phyloP scores from a whole-genome alignment of 1,140 invertebrate species.

The Camponotus pennsylvanicus region DNA sequence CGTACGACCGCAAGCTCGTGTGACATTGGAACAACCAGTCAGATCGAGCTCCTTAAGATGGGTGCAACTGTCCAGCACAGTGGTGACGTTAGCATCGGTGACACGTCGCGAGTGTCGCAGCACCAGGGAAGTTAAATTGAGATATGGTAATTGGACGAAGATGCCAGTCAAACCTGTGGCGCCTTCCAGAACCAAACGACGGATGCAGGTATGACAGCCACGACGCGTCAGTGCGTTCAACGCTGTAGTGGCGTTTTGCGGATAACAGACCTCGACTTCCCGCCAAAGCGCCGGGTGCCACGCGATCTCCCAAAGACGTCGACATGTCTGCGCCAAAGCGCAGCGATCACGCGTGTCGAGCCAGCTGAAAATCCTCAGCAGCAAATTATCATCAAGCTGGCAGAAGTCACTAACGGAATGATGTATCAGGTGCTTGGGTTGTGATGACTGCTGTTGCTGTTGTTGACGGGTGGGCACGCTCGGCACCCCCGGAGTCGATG shows the following conservation, averaged over 20 bases:
- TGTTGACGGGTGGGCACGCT: slow-evolving; percentile 68
- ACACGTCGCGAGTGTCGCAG: slow-evolving; percentile 78
- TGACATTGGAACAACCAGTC: slow-evolving; percentile 90
- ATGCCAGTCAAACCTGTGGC: slow-evolving; percentile 92
- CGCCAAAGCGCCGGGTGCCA: slow-evolving; percentile 94
- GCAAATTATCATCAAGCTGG: slow-evolving; percentile 86
- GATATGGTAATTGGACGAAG: slow-evolving; percentile 85
- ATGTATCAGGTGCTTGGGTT: slow-evolving; percentile 61
- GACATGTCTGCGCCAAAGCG: slow-evolving; percentile 92
- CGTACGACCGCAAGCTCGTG: slow-evolving; percentile 88
- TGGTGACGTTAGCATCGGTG: slow-evolving; percentile 76
- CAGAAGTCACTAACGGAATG: slow-evolving; percentile 62
- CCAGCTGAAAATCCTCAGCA: slow-evolving; percentile 90
- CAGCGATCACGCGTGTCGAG: slow-evolving; percentile 93
- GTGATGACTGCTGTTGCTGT: slow-evolving; percentile 65
- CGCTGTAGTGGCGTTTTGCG: slow-evolving; percentile 87
- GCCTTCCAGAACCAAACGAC: slow-evolving; percentile 91
- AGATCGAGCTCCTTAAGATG: slow-evolving; percentile 87
- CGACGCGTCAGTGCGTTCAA: slow-evolving; percentile 87
- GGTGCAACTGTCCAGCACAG: slow-evolving; percentile 77
- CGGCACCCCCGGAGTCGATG: slow-evolving; percentile 37
- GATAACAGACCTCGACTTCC: slow-evolving; percentile 89
- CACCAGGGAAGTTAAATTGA: slow-evolving; percentile 78
- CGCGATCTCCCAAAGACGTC: slow-evolving; percentile 92
- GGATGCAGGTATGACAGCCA: slow-evolving; percentile 85